These are phyloP conservation scores for Miichthys miiuy DNA, from an alignment of 2,797 vertebrate species.

Conservation along the genomic window DNA sequence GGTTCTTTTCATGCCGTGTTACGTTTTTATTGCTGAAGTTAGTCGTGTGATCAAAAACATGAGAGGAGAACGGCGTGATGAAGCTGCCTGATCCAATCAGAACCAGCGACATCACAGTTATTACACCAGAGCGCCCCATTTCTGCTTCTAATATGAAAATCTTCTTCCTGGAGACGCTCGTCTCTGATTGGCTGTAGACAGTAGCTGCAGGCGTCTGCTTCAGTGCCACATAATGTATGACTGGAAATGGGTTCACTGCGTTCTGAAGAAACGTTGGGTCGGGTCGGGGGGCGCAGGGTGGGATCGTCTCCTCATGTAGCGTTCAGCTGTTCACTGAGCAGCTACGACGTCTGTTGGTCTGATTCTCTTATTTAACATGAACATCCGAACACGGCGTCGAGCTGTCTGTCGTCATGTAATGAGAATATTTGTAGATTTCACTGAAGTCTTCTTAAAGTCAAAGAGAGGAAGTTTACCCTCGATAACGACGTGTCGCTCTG, in stretches of 20 bases:
- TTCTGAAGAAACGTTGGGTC: constrained; percentile 33
- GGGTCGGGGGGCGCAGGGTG: constrained; percentile 4
- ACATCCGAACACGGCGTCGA: too few species aligned
- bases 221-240: constrained; percentile 32
- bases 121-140: not conserved
- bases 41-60: not conserved
- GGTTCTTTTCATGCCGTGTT: not conserved
- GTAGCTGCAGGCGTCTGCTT: constrained; percentile 14
- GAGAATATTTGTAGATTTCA: too few species aligned
- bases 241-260: constrained; percentile 46
- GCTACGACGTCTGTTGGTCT: too few species aligned
- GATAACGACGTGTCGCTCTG: too few species aligned
- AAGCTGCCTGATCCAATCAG: not conserved
- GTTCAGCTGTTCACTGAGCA: constrained; percentile 23
- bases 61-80: not conserved
- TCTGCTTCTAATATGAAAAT: not conserved
- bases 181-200: not conserved
- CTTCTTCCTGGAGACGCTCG: not conserved
- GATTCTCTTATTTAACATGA: too few species aligned
- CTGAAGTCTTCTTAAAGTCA: too few species aligned
- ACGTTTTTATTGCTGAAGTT: not conserved
- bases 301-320: constrained; percentile 14
- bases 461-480: too few species aligned
- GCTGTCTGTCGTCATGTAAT: too few species aligned
- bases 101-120: not conserved